Conservation (phyloP, 2,888 invertebrate genomes). For the Calephelis perditalis region DNA sequence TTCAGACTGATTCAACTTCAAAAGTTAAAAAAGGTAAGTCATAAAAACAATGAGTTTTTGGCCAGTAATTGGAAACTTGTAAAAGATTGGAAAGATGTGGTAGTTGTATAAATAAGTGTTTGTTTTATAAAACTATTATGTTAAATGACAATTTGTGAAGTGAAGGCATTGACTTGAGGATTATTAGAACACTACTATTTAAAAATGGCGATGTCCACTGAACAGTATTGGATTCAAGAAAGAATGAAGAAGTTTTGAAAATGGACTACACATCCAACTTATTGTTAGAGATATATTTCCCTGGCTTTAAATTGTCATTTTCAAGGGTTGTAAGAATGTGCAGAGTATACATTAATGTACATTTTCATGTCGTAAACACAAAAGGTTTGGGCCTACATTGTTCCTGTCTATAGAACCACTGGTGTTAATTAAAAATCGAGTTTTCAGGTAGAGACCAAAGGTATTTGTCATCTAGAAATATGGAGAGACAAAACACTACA, state of each 20-base stretch:
- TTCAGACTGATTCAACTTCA: slow-evolving; percentile 77
- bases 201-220: not conserved
- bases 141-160: slow-evolving; percentile 7
- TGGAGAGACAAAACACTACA: slow-evolving; percentile 38
- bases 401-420: slow-evolving; percentile 51
- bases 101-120: not conserved
- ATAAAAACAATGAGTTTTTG: slow-evolving; percentile 15
- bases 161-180: slow-evolving; percentile 3
- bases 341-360: slow-evolving; percentile 38
- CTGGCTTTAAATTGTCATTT: slow-evolving; percentile 25
- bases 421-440: slow-evolving; percentile 75
- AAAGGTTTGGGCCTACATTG: slow-evolving; percentile 44
- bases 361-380: slow-evolving; percentile 42
- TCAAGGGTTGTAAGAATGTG: slow-evolving; percentile 31
- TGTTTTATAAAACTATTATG: not conserved
- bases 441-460: slow-evolving; percentile 60
- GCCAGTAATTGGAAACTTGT: slow-evolving; percentile 7
- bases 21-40: slow-evolving; percentile 77
- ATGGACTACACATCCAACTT: not conserved
- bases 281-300: slow-evolving; percentile 15
- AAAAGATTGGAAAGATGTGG: not conserved
- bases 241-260: slow-evolving; percentile 5
- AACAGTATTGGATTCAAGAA: slow-evolving; percentile 6
- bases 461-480: slow-evolving; percentile 8
- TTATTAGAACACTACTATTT: not conserved